A percentile compares a stretch with the other conserved stretches of the same genome.
Conservation (phyloP, 2,888 invertebrate genomes). For the Dynastes grantii region DNA sequence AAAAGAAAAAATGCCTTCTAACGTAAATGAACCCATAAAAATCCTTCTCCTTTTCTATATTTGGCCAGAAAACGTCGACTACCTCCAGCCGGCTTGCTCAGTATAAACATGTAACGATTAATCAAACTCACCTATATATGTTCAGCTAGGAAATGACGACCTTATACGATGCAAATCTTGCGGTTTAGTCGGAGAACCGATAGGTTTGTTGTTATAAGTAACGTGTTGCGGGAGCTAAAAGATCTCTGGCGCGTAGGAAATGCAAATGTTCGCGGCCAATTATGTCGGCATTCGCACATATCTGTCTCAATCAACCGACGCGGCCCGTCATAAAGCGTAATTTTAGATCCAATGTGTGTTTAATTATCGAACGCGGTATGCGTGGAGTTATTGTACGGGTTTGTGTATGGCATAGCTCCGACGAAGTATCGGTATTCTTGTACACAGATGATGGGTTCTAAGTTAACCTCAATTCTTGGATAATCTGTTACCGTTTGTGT, state of each 20-base stretch:
- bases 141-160: neutral
- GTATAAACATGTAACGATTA: too few relatives aligned
- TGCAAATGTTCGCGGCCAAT: conserved; percentile 20
- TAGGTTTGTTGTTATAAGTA: neutral
- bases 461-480: too few relatives aligned
- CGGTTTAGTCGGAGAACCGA: neutral
- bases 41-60: too few relatives aligned
- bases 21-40: too few relatives aligned
- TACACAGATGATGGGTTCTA: neutral
- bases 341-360: conserved; percentile 27
- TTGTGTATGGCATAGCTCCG: neutral
- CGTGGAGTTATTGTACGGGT: conserved; percentile 13
- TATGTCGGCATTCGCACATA: conserved; percentile 18
- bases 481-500: too few relatives aligned
- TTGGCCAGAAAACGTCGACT: too few relatives aligned
- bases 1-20: too few relatives aligned
- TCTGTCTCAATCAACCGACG: conserved; percentile 22
- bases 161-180: conserved; percentile 9
- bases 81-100: too few relatives aligned
- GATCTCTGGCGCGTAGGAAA: conserved; percentile 19
- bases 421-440: neutral
- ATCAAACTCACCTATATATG: too few relatives aligned
- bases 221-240: neutral
- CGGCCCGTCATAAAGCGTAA: conserved; percentile 23
- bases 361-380: conserved; percentile 32